A percentile compares a stretch with the other conserved stretches of the same genome.
Conservation (phyloP, 2,888 invertebrate species). For the Platycnemis pennipes region DNA sequence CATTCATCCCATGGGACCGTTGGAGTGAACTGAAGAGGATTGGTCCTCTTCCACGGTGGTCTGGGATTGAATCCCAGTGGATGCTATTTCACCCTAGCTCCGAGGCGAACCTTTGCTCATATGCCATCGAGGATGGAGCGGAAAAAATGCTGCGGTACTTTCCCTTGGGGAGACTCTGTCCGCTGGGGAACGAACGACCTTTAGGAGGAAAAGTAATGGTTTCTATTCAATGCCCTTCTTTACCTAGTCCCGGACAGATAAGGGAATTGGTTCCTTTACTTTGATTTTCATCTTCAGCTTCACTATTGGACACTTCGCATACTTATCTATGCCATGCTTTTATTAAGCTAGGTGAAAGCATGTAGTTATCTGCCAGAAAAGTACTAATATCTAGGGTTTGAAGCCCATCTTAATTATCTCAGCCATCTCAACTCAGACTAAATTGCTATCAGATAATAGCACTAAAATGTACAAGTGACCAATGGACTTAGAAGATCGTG, state of each 20-base stretch:
- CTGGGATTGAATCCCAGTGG: neutral
- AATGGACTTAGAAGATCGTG: no score
- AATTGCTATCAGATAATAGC: no score
- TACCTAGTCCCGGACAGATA: neutral
- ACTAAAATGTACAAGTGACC: no score
- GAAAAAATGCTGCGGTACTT: neutral
- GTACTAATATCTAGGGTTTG: no score
- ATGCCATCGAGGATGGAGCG: neutral
- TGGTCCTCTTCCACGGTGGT: neutral
- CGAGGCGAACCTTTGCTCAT: neutral
- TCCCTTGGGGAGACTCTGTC: neutral
- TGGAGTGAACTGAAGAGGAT: neutral
- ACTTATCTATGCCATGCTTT: no score
- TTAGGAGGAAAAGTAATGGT: neutral
- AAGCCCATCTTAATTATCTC: no score
- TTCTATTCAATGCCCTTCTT: neutral
- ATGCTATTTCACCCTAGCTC: neutral
- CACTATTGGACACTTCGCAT: no score
- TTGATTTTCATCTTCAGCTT: no score
- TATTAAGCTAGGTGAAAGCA: no score
- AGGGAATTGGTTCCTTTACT: neutral
- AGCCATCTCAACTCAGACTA: no score
- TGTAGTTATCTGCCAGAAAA: no score
- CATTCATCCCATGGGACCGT: neutral
- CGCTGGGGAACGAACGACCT: neutral